phyloP scores from a whole-genome alignment of 2,797 vertebrate species.

The Eulemur mongoz region DNA sequence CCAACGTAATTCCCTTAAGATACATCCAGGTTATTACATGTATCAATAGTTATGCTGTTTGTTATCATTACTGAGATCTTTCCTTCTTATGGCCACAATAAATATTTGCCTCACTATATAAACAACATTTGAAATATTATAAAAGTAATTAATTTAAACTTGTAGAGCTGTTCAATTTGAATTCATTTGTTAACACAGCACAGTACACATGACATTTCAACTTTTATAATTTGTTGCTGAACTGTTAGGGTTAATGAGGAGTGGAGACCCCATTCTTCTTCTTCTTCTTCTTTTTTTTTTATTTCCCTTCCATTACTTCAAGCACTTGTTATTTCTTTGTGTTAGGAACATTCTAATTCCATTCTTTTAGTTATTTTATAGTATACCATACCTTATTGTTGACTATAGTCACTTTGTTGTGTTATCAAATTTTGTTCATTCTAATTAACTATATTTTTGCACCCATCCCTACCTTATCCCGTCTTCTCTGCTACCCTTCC shows the following conservation, averaged over 20 bases:
- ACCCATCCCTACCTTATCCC: no score
- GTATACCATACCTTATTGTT: no score
- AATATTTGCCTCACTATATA: background rate
- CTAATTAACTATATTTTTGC: no score
- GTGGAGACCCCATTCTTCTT: background rate
- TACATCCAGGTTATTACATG: background rate
- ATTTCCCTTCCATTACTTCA: no score
- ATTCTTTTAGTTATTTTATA: no score
- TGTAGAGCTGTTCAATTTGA: background rate
- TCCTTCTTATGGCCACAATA: background rate
- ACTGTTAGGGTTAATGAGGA: background rate
- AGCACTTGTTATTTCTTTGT: no score
- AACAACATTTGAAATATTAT: background rate
- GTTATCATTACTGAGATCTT: background rate
- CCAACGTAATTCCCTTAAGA: background rate
- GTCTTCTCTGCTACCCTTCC: no score
- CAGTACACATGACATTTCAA: background rate
- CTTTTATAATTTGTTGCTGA: slow-evolving; percentile 12
- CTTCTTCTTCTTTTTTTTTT: no score
- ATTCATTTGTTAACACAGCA: background rate
- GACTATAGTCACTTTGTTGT: no score
- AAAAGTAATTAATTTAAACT: background rate
- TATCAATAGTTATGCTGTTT: background rate
- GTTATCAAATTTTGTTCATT: no score
- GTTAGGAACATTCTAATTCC: no score